Evolutionary conservation across 2,113 vertebrate genomes (phyloP).

Genomic region (Falcunculus frontatus): DNA sequence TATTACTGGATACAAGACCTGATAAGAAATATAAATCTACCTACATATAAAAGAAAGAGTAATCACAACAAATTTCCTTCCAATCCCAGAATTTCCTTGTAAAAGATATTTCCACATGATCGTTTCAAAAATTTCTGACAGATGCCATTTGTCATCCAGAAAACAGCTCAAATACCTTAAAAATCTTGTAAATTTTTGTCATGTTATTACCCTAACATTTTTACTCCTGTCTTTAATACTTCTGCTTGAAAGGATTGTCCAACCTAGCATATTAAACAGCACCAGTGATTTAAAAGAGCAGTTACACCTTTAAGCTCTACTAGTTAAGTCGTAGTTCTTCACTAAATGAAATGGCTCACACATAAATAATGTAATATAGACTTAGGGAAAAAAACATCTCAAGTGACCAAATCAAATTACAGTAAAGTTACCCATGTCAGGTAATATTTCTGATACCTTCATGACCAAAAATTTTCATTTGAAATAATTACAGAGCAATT

Average conservation of each 20-base stretch:
- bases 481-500: background rate
- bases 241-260: background rate
- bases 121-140: background rate
- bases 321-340: background rate
- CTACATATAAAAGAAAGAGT: background rate
- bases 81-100: background rate
- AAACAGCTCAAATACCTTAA: background rate
- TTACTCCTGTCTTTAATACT: background rate
- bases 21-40: background rate
- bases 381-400: background rate
- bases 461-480: background rate
- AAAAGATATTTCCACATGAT: background rate
- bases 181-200: background rate
- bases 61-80: background rate
- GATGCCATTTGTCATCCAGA: background rate
- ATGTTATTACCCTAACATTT: background rate
- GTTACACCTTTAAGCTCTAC: background rate
- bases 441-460: background rate
- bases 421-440: background rate
- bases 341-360: background rate
- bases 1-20: background rate
- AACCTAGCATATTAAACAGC: background rate
- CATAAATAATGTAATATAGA: background rate
- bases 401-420: background rate
- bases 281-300: background rate